Percentiles rank a stretch among this genome's conserved stretches.
Evolutionary conservation across 2,113 vertebrate species (phyloP).

Genomic region (Calypte anna): DNA sequence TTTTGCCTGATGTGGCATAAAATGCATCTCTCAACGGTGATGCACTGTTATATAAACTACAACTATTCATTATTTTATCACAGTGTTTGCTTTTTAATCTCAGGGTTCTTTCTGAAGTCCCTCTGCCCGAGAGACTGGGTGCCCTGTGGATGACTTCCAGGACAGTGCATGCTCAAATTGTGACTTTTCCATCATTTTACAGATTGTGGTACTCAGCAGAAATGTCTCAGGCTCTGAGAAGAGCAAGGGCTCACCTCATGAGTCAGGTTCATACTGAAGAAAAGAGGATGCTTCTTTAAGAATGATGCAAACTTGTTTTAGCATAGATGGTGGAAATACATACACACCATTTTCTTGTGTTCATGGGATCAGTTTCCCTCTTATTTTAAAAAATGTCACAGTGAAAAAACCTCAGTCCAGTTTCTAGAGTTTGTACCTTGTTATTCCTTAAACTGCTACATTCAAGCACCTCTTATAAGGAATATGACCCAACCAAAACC

Average conservation of each 20-base stretch:
- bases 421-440: neutral
- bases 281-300: neutral
- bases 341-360: neutral
- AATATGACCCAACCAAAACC: neutral
- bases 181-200: neutral
- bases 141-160: neutral
- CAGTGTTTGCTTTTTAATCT: neutral
- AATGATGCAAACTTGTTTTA: neutral
- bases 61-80: neutral
- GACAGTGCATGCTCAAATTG: neutral
- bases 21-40: neutral
- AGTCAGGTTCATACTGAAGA: neutral
- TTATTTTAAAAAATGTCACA: neutral
- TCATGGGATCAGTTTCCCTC: neutral
- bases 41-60: neutral
- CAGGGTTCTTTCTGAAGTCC: neutral
- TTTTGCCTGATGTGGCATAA: neutral
- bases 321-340: neutral
- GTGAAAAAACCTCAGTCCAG: neutral
- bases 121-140: neutral
- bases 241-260: neutral
- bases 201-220: neutral
- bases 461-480: neutral
- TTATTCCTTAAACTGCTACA: neutral
- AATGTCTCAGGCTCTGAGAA: rapidly evolving